Percentiles rank a stretch among this genome's conserved stretches.
phyloP scores from a whole-genome alignment of 2,113 vertebrate species.

The Pantherophis guttatus region DNA sequence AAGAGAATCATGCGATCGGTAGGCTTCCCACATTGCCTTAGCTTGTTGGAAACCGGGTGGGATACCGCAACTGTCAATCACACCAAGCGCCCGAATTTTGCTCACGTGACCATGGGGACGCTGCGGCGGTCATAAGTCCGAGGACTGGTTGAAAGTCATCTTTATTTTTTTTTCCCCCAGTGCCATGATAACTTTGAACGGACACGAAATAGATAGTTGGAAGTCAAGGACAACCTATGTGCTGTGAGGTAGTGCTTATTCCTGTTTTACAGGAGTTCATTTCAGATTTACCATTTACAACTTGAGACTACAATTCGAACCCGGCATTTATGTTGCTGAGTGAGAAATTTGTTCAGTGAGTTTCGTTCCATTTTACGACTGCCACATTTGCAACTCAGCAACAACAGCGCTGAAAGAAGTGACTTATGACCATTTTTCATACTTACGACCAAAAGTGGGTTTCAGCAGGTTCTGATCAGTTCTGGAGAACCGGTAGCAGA shows the following conservation, averaged over 20 bases:
- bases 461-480: no score
- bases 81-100: not conserved
- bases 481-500: no score
- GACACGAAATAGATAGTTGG: not conserved
- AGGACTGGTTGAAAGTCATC: not conserved
- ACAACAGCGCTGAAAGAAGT: not conserved
- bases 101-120: not conserved
- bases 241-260: not conserved
- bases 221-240: not conserved
- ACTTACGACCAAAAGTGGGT: no score
- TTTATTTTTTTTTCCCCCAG: not conserved
- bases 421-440: not conserved
- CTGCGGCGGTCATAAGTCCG: not conserved
- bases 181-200: not conserved
- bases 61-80: not conserved
- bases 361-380: not conserved
- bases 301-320: not conserved
- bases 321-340: not conserved
- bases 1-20: not conserved
- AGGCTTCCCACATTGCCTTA: not conserved
- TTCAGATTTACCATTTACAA: not conserved
- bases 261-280: not conserved
- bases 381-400: not conserved
- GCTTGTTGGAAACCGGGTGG: not conserved
- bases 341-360: not conserved